phyloP scores from a whole-genome alignment of 2,888 invertebrate genomes.

The Oscheius sp. region DNA sequence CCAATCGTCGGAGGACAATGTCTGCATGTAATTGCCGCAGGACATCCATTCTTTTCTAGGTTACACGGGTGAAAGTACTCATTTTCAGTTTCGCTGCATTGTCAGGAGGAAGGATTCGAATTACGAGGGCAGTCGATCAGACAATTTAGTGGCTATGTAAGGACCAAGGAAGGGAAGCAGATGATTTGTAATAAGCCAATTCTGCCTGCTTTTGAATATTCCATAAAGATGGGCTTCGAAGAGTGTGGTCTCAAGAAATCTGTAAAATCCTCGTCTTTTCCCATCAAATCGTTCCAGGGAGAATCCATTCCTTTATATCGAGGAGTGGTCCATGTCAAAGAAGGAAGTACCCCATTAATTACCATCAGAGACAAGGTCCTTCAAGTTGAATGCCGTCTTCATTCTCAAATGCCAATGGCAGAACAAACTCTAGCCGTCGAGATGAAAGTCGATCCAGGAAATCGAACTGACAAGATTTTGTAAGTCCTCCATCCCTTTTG shows the following conservation, averaged over 20 bases:
- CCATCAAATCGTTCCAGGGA: neutral
- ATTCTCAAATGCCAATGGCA: constrained; percentile 6
- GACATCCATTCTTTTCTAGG: neutral
- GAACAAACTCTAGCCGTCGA: constrained; percentile 36
- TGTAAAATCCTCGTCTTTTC: no score
- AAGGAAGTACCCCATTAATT: constrained; percentile 61
- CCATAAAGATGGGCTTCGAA: constrained; percentile 53
- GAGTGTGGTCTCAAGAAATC: constrained; percentile 53
- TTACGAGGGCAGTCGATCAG: constrained; percentile 38
- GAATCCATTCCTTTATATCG: constrained; percentile 29
- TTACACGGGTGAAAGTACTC: neutral
- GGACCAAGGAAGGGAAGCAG: constrained; percentile 50
- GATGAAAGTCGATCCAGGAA: constrained; percentile 40
- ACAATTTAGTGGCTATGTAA: constrained; percentile 49
- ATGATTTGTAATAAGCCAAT: constrained; percentile 46
- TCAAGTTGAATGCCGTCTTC: constrained; percentile 30
- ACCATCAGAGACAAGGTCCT: constrained; percentile 63
- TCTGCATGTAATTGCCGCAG: constrained; percentile 19
- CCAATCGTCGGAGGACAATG: constrained; percentile 11
- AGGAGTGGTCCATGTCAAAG: constrained; percentile 55
- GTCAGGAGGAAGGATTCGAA: constrained; percentile 37
- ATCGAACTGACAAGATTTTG: constrained; percentile 33
- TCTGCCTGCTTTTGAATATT: constrained; percentile 43
- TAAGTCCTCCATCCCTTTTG: neutral
- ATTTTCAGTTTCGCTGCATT: constrained; percentile 48